Conservation (phyloP, 2,113 vertebrate species). For the Urocolius indicus region DNA sequence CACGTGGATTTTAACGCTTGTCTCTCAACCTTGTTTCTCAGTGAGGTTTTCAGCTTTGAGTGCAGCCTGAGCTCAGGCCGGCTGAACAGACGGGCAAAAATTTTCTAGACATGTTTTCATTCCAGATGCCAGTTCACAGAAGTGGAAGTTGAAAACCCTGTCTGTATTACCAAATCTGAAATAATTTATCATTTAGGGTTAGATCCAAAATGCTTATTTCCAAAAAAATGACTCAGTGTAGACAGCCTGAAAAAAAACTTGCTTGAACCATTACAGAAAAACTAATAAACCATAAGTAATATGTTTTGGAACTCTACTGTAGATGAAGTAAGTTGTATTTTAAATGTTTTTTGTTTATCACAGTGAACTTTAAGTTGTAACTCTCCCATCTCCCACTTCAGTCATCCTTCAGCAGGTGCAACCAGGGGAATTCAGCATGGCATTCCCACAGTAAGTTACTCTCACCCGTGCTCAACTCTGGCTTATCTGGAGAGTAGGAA, state of each 20-base stretch:
- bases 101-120: neutral
- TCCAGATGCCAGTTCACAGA: neutral
- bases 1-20: neutral
- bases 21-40: neutral
- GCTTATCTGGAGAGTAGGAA: neutral
- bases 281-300: neutral
- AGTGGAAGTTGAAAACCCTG: conserved; percentile 13
- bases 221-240: conserved; percentile 27
- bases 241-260: conserved; percentile 30
- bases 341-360: neutral
- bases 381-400: neutral
- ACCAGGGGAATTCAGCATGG: neutral
- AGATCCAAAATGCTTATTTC: conserved; percentile 32
- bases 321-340: neutral
- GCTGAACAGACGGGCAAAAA: neutral
- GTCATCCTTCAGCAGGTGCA: neutral
- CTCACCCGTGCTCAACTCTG: neutral
- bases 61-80: neutral
- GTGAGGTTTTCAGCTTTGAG: conserved; percentile 1
- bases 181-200: neutral
- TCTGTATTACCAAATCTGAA: conserved; percentile 23
- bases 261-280: neutral
- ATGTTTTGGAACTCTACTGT: neutral
- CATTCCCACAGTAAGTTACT: neutral
- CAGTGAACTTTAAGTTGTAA: neutral